Base-by-base conservation (phyloP, 2,113 vertebrate genomes). In the Corapipo altera region DNA sequence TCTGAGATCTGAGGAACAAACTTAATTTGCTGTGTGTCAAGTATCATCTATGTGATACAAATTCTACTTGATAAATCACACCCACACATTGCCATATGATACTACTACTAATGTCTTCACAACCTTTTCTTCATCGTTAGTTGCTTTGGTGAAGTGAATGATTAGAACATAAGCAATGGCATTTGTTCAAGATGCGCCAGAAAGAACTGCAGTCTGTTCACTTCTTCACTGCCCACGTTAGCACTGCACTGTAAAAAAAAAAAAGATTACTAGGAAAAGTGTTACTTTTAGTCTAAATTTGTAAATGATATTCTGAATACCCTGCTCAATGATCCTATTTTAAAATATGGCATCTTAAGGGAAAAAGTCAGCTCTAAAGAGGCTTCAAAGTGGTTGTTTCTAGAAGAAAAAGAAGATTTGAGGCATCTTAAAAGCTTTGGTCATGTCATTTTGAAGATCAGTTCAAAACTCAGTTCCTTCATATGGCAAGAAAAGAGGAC, bases 261-360 rank as follows among this genome's bases (percentile, higher is more conserved):
- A 15, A 44, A 64, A 59, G 32, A 86, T 84, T 81, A 71, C 61
- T 59, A 64, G 80, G 5, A 89, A 84, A 61, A 59, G 35, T 72
- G 87, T 78, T 81, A 74, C 39, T 89, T 95, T 48, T 57, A 87
- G 72, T 86, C 51, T 91, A 86, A 93, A 80, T 69, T 84, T 89
- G n/a, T 81, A 85, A 72, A 85, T 5, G 1, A 43, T 82, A 76
- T 73, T 91, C 6, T 51, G 62, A 93, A 95, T 87, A 41, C 23
- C 4, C 20, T 58, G 43, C 58, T 87, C 72, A 87, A 82, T 69
- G 43, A 57, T 72, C 28, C 8, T 85, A 48, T 91, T 95, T 93
- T 91, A 26, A 92, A 89, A 74, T 30, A 39, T 4, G 32, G 23
- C 8, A 35, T 27, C 26, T 85, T 70, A 76, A 62, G 15, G 37